Evolutionary conservation across 1,140 invertebrate species (phyloP).

Genomic region (Drosophila persimilis): DNA sequence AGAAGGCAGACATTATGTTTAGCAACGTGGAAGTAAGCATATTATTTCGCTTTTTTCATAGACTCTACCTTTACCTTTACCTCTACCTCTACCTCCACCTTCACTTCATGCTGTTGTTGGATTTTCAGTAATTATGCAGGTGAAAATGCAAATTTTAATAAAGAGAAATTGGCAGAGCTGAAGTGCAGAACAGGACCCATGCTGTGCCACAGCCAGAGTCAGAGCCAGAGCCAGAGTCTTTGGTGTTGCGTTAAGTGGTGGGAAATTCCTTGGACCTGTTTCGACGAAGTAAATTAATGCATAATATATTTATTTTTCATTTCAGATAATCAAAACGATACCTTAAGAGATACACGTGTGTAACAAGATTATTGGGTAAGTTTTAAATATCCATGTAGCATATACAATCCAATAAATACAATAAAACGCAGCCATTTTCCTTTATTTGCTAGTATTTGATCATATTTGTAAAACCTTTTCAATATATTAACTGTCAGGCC

Average conservation of each 20-base stretch:
- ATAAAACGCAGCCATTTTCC: too few species aligned
- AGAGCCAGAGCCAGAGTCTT: too few species aligned
- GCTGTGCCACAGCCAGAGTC: too few species aligned
- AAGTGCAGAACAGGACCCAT: constrained; percentile 2
- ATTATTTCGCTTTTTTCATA: constrained; percentile 56
- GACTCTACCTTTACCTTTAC: not conserved
- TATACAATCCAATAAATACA: too few species aligned
- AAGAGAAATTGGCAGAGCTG: constrained; percentile 46
- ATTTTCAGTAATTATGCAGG: constrained; percentile 55
- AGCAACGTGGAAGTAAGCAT: constrained; percentile 64
- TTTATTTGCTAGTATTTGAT: constrained; percentile 38
- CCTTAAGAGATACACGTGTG: too few species aligned
- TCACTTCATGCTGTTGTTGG: constrained; percentile 1
- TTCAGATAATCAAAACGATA: too few species aligned
- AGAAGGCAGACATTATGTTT: constrained; percentile 46
- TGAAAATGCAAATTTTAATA: constrained; percentile 59
- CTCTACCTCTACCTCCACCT: not conserved
- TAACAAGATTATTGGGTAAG: constrained; percentile 24
- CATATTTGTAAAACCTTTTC: constrained; percentile 46
- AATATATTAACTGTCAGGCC: constrained; percentile 57
- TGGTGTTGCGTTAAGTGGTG: too few species aligned
- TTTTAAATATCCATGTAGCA: constrained; percentile 15
- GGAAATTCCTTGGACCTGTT: too few species aligned
- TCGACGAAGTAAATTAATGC: too few species aligned
- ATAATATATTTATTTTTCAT: too few species aligned